Evolutionary conservation across 2,797 vertebrate species (phyloP).

Genomic region (Typhlichthys eigenmanni): DNA sequence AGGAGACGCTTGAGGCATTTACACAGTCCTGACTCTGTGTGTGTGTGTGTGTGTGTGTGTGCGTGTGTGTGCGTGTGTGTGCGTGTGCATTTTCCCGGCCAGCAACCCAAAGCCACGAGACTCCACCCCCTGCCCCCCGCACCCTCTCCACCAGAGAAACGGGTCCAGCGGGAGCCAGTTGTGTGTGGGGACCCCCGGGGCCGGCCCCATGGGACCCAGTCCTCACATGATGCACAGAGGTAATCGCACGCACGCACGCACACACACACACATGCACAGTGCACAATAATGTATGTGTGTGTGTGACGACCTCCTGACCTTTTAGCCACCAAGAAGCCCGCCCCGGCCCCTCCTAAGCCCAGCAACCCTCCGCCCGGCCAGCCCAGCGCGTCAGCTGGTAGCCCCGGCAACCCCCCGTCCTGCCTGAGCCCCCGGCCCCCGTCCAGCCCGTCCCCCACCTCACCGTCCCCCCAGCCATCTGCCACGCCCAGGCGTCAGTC

Average conservation of each 20-base stretch:
- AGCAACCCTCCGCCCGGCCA: constrained; percentile 86
- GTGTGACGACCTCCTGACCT: constrained; percentile 10
- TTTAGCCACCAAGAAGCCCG: constrained; percentile 92
- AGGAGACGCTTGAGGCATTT: background rate
- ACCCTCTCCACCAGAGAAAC: constrained; percentile 80
- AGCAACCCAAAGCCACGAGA: constrained; percentile 86
- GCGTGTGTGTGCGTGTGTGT: no score
- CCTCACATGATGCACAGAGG: constrained; percentile 90
- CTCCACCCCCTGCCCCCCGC: constrained; percentile 64
- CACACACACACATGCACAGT: background rate
- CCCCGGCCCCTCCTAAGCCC: constrained; percentile 94
- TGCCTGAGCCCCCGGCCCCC: constrained; percentile 78
- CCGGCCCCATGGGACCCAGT: constrained; percentile 84
- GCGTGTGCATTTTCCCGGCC: constrained; percentile 14
- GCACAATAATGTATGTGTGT: background rate
- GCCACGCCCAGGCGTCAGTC: constrained; percentile 84
- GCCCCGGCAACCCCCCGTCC: constrained; percentile 58
- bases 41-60: no score
- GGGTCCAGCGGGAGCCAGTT: constrained; percentile 75
- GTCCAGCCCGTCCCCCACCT: constrained; percentile 79
- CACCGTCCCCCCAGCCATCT: constrained; percentile 63
- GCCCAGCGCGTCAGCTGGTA: constrained; percentile 50
- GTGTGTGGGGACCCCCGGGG: constrained; percentile 63
- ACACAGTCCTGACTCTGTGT: no score
- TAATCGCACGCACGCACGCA: constrained; percentile 43